A percentile compares a stretch with the other conserved stretches of the same genome.
Evolutionary conservation across 2,113 vertebrate genomes (phyloP).

Genomic region (Notothenia rossii): DNA sequence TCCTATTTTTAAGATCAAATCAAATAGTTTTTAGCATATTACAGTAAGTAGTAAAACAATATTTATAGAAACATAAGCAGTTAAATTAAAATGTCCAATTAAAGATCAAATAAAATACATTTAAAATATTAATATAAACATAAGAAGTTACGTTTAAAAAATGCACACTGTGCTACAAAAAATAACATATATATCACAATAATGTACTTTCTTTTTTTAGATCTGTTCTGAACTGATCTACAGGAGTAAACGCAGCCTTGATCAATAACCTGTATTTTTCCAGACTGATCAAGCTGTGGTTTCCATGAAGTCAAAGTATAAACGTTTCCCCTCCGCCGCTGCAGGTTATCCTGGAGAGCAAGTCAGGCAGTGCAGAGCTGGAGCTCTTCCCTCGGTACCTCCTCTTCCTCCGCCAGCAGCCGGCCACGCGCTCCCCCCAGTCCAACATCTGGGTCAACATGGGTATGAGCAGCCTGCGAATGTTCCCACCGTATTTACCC

Average conservation of each 20-base stretch:
- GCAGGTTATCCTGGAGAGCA: constrained; percentile 93
- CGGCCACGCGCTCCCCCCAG: constrained; percentile 93
- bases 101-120: no score
- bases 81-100: no score
- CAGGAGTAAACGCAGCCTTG: neutral
- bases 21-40: no score
- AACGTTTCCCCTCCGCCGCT: neutral
- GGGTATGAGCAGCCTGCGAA: constrained; percentile 99
- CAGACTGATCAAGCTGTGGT: neutral
- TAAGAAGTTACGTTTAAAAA: no score
- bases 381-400: constrained; percentile 96
- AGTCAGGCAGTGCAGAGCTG: constrained; percentile 87
- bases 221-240: neutral
- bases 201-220: neutral
- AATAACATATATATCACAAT: no score
- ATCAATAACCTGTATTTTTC: neutral
- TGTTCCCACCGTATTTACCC: constrained; percentile 95
- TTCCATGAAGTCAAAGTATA: neutral
- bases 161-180: no score
- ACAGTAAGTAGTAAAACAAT: no score
- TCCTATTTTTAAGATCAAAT: no score
- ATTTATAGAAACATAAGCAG: no score
- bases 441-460: constrained; percentile 99
- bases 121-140: no score
- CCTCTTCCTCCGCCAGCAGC: constrained; percentile 97